These are phyloP conservation scores for Reinhardtius hippoglossoides DNA, from an alignment of 2,113 vertebrate species.

Conservation along the genomic window DNA sequence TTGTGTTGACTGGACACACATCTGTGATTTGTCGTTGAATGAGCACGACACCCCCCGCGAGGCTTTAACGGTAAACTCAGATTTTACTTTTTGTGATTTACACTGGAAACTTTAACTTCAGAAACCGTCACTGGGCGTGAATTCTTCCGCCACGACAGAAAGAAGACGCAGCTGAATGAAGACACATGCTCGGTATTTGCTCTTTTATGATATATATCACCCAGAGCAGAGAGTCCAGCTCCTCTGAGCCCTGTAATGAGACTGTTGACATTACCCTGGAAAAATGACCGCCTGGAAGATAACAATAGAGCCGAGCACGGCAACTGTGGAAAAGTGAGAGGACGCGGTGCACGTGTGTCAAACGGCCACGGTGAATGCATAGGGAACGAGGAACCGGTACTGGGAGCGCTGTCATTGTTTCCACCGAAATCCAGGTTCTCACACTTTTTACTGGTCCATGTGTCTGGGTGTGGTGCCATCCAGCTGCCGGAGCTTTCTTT, in stretches of 20 bases:
- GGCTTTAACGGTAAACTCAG: slow-evolving; percentile 27
- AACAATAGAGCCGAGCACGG: slow-evolving; percentile 47
- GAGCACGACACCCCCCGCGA: neutral
- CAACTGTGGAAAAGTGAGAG: slow-evolving; percentile 62
- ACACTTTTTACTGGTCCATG: slow-evolving; percentile 68
- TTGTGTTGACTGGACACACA: neutral
- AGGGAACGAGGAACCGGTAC: slow-evolving; percentile 41
- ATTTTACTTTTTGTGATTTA: slow-evolving; percentile 51
- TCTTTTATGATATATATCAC: slow-evolving; percentile 58
- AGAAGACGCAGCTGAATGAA: slow-evolving; percentile 21
- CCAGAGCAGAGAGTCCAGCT: slow-evolving; percentile 19
- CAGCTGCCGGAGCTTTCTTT: slow-evolving; percentile 63
- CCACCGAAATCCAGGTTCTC: slow-evolving; percentile 72
- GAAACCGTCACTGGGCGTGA: slow-evolving; percentile 13
- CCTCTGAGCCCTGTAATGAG: slow-evolving; percentile 58
- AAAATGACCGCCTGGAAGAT: slow-evolving; percentile 62
- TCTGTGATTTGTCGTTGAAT: slow-evolving; percentile 25
- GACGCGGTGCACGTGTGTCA: slow-evolving; percentile 50
- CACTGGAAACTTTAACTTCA: slow-evolving; percentile 40
- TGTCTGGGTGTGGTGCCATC: slow-evolving; percentile 74
- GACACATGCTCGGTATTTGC: slow-evolving; percentile 45
- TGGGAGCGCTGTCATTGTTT: slow-evolving; percentile 70
- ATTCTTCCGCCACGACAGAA: slow-evolving; percentile 1
- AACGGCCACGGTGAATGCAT: slow-evolving; percentile 44
- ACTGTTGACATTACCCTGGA: slow-evolving; percentile 60